These are phyloP conservation scores for Oncopodura yosiiana DNA, from an alignment of 1,140 invertebrate genomes.

Conservation along the genomic window DNA sequence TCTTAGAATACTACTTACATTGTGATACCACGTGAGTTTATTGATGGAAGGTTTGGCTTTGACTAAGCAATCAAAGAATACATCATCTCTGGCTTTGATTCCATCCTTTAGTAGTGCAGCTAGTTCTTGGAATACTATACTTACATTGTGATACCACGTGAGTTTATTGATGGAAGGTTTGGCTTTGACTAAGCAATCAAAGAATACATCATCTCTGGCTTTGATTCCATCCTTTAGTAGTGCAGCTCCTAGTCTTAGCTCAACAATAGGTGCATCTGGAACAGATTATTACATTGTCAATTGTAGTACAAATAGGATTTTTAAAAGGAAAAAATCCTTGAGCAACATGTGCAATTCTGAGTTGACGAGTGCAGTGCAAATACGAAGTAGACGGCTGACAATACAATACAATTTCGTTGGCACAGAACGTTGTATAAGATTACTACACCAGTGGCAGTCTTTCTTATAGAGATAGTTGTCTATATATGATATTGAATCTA, in stretches of 20 bases:
- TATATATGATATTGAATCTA: too few relatives aligned
- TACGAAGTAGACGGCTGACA: too few relatives aligned
- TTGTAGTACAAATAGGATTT: too few relatives aligned
- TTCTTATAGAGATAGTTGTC: too few relatives aligned
- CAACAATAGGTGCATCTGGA: conserved; percentile 43
- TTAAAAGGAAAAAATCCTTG: too few relatives aligned
- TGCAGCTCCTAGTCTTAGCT: conserved; percentile 41
- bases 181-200: conserved; percentile 45
- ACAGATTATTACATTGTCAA: too few relatives aligned
- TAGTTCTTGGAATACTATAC: conserved; percentile 28
- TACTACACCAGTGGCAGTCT: too few relatives aligned
- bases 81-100: conserved; percentile 46
- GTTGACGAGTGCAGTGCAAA: too few relatives aligned
- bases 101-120: conserved; percentile 41
- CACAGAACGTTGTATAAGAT: too few relatives aligned
- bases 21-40: conserved; percentile 44
- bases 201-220: conserved; percentile 48
- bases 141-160: conserved; percentile 43
- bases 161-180: conserved; percentile 44
- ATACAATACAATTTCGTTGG: too few relatives aligned
- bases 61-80: conserved; percentile 47
- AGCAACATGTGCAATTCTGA: neutral
- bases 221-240: conserved; percentile 43
- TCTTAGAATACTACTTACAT: conserved; percentile 38
- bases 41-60: conserved; percentile 42